These are phyloP conservation scores for Calonectris borealis DNA, from an alignment of 2,113 vertebrate genomes.

Conservation along the genomic window DNA sequence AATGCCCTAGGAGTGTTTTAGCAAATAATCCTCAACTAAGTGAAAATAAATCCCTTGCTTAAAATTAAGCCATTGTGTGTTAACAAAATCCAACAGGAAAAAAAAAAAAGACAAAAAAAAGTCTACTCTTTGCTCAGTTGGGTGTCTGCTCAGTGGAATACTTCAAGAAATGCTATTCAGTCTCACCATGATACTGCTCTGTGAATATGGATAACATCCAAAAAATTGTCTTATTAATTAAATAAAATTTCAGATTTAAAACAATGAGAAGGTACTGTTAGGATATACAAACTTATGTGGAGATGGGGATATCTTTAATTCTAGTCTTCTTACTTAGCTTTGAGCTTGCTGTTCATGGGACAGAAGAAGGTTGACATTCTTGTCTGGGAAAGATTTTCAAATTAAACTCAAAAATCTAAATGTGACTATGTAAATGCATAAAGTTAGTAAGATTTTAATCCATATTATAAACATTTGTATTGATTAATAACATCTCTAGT, in stretches of 20 bases:
- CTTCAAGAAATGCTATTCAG: not conserved
- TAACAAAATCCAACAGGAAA: not conserved
- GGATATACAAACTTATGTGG: not conserved
- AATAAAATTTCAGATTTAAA: not conserved
- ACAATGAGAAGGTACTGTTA: not conserved
- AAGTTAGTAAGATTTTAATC: not conserved
- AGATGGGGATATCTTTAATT: not conserved
- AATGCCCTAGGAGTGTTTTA: not conserved
- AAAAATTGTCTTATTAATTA: not conserved
- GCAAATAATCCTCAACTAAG: conserved; percentile 16
- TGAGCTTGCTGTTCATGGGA: not conserved
- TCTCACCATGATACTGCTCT: not conserved
- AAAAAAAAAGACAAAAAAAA: not conserved
- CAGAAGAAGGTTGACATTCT: not conserved
- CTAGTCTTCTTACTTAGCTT: not conserved
- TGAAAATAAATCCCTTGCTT: conserved; percentile 28
- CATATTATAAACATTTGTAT: not conserved
- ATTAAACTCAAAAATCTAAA: not conserved
- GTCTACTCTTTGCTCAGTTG: not conserved
- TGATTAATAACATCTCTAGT: not conserved
- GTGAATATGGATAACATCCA: not conserved
- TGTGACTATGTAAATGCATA: not conserved
- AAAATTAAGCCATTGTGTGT: not conserved
- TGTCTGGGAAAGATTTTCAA: not conserved
- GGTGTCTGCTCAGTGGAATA: not conserved